Percentiles rank a stretch among this genome's conserved stretches.
phyloP scores from a whole-genome alignment of 2,113 vertebrate species.

The Psittacus erithacus region DNA sequence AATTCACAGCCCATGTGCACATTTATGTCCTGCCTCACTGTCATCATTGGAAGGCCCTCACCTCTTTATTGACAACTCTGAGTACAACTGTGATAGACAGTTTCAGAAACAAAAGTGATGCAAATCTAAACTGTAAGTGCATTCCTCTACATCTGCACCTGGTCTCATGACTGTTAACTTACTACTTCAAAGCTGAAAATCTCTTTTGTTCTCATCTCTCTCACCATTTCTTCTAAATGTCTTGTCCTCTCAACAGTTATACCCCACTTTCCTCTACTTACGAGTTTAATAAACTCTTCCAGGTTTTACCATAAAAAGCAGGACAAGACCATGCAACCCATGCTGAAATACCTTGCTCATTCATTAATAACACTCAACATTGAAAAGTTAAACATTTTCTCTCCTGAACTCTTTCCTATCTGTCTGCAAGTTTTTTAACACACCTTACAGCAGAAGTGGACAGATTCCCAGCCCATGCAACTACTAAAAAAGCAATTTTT shows the following conservation, averaged over 20 bases:
- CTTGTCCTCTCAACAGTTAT: background rate
- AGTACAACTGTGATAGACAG: background rate
- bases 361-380: background rate
- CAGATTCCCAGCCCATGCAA: background rate
- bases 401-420: background rate
- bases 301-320: background rate
- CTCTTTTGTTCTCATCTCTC: background rate
- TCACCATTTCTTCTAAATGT: background rate
- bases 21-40: background rate
- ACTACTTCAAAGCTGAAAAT: background rate
- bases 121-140: background rate
- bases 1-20: background rate
- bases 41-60: background rate
- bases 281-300: background rate
- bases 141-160: background rate
- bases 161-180: background rate
- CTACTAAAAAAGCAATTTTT: conserved; percentile 26
- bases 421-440: background rate
- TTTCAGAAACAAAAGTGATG: background rate
- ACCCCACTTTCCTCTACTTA: background rate
- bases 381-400: background rate
- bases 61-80: background rate
- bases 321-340: background rate
- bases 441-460: background rate
- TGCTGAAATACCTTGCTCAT: background rate